A percentile compares a stretch with the other conserved stretches of the same genome.
These are phyloP conservation scores for Petrocephalus sullivani DNA, from an alignment of 2,797 vertebrate species.

Conservation along the genomic window DNA sequence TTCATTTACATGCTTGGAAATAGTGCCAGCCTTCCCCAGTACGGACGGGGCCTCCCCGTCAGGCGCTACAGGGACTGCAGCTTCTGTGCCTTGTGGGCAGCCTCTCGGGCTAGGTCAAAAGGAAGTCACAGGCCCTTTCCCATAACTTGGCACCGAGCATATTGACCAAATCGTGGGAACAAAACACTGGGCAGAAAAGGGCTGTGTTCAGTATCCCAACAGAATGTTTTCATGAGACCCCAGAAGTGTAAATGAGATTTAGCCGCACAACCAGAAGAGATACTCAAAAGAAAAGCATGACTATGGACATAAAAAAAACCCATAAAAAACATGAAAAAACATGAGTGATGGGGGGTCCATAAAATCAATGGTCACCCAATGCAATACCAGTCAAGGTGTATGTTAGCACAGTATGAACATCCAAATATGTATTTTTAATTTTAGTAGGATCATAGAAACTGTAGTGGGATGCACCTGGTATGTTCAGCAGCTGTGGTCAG, in stretches of 20 bases:
- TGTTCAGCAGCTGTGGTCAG: not conserved
- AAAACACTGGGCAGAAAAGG: not conserved
- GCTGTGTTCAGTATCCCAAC: not conserved
- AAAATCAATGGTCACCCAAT: not conserved
- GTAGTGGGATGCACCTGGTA: not conserved
- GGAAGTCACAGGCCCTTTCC: conserved; percentile 8
- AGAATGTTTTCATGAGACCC: not conserved
- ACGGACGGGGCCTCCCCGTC: not conserved
- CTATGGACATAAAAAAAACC: not conserved
- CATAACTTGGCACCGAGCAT: not conserved
- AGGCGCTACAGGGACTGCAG: not conserved
- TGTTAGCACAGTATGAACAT: not conserved
- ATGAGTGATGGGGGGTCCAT: not conserved
- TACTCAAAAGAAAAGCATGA: not conserved
- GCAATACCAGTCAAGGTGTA: not conserved
- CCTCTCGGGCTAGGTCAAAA: not conserved
- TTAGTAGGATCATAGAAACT: not conserved
- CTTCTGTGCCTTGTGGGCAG: not conserved
- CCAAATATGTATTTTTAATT: not conserved
- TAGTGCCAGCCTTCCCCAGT: not conserved
- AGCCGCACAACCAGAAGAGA: not conserved
- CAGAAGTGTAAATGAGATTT: not conserved
- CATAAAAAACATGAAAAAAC: not conserved
- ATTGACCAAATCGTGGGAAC: conserved; percentile 2
- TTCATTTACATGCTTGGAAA: conserved; percentile 4